Evolutionary conservation across 2,113 vertebrate species (phyloP), one percentile per base, ranked within the genome.

Genomic region (Polypterus bichir): DNA sequence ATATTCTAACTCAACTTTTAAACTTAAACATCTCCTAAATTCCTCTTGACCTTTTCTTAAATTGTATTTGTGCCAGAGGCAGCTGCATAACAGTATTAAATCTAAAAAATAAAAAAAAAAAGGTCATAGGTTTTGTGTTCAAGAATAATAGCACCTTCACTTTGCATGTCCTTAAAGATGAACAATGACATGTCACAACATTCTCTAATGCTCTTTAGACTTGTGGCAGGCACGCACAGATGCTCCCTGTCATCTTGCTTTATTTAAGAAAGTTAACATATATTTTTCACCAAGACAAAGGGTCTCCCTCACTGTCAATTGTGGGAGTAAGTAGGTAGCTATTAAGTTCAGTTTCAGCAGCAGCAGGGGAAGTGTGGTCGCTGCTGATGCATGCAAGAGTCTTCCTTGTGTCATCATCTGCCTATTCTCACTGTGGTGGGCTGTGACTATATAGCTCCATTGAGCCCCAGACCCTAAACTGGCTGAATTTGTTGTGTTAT

Each of bases 261-360:
- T 56, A 47, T 47, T 48, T 56, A 48, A 54, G 62, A 47, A 47
- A 63, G 54, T 46, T 57, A 47, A 63, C 46, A 45, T 57, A 54
- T 8, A 63, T 46, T 56, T 56, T 63, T 54, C 62, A 59, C 63
- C 63, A 65, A 46, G 49, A 49, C 63, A 60, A 46, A 46, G 63
- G 57, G 46, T 60, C 63, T 58, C 45, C 63, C 58, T 65, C 63
- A 59, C 63, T 59, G 57, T 64, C 57, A 59, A 64, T 64, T 57
- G 45, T 52, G 27, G 63, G 63, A 8, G 63, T 59, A 7, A 60
- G 46, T 51, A 64, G 51, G 63, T 64, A 64, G 57, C 63, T 64
- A 45, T 64, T 64, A 46, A 64, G 45, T 46, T 64, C 57, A 52
- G 63, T 49, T 59, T 59, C 57, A 9, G 60, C 58, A 59, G 57